phyloP scores from a whole-genome alignment of 30 jellyfish, hydroid and myxozoan species.

The Cassiopea andromeda region DNA sequence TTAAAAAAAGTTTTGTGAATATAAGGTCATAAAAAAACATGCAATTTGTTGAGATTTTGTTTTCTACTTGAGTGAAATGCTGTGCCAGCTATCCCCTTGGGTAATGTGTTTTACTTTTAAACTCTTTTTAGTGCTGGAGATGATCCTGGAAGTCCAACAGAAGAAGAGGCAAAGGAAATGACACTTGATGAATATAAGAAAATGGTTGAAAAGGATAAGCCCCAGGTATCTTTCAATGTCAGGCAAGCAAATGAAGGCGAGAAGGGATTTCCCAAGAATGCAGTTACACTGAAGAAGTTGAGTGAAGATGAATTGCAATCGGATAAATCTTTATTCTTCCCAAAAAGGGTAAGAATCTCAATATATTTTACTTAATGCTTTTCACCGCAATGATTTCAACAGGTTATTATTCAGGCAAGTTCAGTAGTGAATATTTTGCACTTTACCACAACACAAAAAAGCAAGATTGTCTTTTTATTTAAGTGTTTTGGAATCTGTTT shows the following conservation, averaged over 20 bases:
- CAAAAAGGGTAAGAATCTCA: slow-evolving; percentile 77
- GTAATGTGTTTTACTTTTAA: neutral
- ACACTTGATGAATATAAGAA: slow-evolving; percentile 85
- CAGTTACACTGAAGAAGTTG: slow-evolving; percentile 69
- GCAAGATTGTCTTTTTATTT: too few species aligned
- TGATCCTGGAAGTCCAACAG: slow-evolving; percentile 39
- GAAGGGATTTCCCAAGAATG: slow-evolving; percentile 64
- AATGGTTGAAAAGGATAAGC: slow-evolving; percentile 59
- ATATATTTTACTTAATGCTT: slow-evolving; percentile 13
- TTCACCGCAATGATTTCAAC: neutral
- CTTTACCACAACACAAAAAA: too few species aligned
- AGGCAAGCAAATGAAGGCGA: slow-evolving; percentile 96
- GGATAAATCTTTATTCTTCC: slow-evolving; percentile 88
- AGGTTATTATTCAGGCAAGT: slow-evolving; percentile 28
- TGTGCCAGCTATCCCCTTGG: too few species aligned
- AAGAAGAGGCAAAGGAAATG: slow-evolving; percentile 76
- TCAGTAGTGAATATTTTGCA: too few species aligned
- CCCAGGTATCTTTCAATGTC: slow-evolving; percentile 67
- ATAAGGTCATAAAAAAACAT: too few species aligned
- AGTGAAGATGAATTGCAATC: slow-evolving; percentile 86
- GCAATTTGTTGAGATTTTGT: too few species aligned
- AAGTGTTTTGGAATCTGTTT: too few species aligned
- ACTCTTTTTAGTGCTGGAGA: slow-evolving; percentile 18
- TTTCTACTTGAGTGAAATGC: too few species aligned
- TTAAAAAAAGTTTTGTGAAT: too few species aligned